Evolutionary conservation across 2,888 invertebrate genomes (phyloP), one percentile per base, ranked within the genome.

Genomic region (Eupithecia dodoneata): DNA sequence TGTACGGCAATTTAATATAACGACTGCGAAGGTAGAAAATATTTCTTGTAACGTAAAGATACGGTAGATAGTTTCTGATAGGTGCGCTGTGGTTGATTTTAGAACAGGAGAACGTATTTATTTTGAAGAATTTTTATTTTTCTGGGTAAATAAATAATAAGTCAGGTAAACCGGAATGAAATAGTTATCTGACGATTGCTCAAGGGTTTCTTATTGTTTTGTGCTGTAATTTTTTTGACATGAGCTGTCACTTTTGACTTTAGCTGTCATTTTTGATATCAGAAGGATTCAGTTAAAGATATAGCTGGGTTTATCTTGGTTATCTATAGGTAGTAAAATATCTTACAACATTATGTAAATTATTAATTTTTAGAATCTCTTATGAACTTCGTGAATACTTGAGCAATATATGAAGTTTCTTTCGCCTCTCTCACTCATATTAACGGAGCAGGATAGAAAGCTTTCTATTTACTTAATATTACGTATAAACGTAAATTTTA

Each of bases 391-490:
- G 47, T 72, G 72, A 76, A 74, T 55, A 76, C 65, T 74, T 75
- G 74, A 72, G 69, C 76, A 79, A 76, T 78, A 79, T 72, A 74
- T 65, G 59, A 63, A 76, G 70, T 63, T 73, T 52, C 13, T 75
- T 59, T 78, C 47, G 49, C 84, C 85, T 85, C 85, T 79, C 81
- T 86, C 81, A 73, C 80, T 81, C 81, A 47, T 66, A 73, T 71
- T 74, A 73, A 83, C 81, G 75, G 85, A 85, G 83, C 80, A 81
- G 81, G 83, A 84, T 72, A 70, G 30, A 85, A 88, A 87, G 90
- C 89, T 91, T 89, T 90, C 88, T 78, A 81, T 80, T 91, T 91
- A 92, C 90, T 92, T 92, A 92, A 89, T 89, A 87, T 74, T 75
- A 76, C 76, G 76, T 79, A 79, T 88, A 89, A 88, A 89, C 87